Conservation (phyloP, 35 echinoderm and acorn worm genomes). For the Holothuria glaberrima region DNA sequence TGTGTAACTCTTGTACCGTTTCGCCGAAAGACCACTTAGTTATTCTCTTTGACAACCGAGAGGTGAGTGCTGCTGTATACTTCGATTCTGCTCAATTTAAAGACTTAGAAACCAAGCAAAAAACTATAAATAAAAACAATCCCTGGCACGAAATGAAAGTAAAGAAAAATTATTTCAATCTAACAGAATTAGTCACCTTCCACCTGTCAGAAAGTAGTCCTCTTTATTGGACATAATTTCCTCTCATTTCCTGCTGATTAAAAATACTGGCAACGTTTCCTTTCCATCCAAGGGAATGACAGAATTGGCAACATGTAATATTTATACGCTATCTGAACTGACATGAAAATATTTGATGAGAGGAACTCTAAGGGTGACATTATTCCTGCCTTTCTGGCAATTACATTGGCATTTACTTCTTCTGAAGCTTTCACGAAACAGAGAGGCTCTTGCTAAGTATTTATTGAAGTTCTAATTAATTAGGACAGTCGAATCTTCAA, state of each 20-base stretch:
- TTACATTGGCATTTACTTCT: no score
- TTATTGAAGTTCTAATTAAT: no score
- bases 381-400: no score
- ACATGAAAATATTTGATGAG: no score
- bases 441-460: no score
- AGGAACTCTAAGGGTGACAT: no score
- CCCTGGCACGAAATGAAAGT: not conserved
- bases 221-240: constrained; percentile 31
- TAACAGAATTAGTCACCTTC: constrained; percentile 14
- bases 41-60: no score
- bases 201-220: constrained; percentile 10
- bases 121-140: constrained; percentile 17
- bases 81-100: constrained; percentile 11
- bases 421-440: no score
- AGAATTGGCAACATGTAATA: no score
- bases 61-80: no score
- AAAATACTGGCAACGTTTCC: constrained; percentile 49
- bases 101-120: not conserved
- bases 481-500: no score
- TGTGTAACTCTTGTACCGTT: not conserved
- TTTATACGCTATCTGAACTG: no score
- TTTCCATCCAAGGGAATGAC: not conserved
- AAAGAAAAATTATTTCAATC: not conserved
- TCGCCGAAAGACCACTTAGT: not conserved
- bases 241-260: constrained; percentile 31